Conservation (phyloP, 2,888 invertebrate genomes). For the Smittia aterrima region DNA sequence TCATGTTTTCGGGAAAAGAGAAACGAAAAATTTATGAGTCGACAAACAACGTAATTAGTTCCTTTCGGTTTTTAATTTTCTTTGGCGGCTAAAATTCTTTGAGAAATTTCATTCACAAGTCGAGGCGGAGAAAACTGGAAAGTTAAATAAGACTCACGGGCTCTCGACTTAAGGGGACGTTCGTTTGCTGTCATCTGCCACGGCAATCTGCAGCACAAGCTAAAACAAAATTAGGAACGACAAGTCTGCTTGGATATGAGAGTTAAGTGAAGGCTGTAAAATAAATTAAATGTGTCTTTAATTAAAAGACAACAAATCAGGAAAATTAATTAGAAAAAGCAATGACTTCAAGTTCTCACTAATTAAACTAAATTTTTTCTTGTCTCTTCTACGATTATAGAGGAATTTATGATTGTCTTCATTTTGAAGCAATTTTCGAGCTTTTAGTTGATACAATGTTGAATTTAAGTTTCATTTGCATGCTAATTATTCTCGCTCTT, state of each 20-base stretch:
- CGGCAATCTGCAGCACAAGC: background rate
- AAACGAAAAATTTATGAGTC: constrained; percentile 18
- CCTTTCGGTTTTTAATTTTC: background rate
- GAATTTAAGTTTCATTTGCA: too few species aligned
- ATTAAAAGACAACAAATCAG: constrained; percentile 19
- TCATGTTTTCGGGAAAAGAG: background rate
- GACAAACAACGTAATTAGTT: constrained; percentile 20
- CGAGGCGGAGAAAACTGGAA: too few species aligned
- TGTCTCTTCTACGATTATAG: too few species aligned
- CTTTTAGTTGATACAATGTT: too few species aligned
- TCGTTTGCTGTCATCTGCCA: background rate
- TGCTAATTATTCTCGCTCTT: background rate
- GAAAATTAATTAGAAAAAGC: background rate
- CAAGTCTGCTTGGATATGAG: background rate
- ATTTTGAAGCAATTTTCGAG: too few species aligned
- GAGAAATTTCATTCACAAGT: background rate
- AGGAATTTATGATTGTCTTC: too few species aligned
- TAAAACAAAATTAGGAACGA: background rate
- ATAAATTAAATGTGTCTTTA: constrained; percentile 12
- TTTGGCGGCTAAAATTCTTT: background rate
- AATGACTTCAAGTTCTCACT: too few species aligned
- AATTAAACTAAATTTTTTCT: too few species aligned
- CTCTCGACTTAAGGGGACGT: too few species aligned
- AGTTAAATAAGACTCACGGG: too few species aligned
- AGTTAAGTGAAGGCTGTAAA: background rate